Conservation (phyloP, 2,797 vertebrate genomes). For the Remorina albescens region DNA sequence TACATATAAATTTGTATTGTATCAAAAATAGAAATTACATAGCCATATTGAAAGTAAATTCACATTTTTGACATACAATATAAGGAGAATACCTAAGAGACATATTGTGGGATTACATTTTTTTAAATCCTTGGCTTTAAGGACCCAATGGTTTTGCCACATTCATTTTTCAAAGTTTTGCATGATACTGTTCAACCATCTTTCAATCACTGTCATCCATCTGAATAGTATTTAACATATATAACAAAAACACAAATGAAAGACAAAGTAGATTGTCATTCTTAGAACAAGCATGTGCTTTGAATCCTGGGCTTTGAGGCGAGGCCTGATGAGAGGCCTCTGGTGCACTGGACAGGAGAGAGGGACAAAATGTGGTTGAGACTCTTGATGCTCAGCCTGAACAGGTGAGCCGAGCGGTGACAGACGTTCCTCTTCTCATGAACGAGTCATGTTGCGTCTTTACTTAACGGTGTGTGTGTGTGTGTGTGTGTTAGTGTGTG, state of each 20-base stretch:
- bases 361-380: conserved; percentile 23
- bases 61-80: conserved; percentile 84
- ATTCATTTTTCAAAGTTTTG: conserved; percentile 58
- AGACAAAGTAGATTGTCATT: conserved; percentile 75
- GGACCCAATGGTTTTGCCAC: conserved; percentile 72
- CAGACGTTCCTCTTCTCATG: conserved; percentile 41
- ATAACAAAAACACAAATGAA: conserved; percentile 57
- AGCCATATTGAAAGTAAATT: conserved; percentile 85
- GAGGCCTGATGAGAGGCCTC: conserved; percentile 41
- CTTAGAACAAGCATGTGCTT: conserved; percentile 75
- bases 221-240: conserved; percentile 51
- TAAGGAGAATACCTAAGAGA: conserved; percentile 73
- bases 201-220: conserved; percentile 46
- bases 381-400: conserved; percentile 20
- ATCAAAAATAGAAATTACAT: conserved; percentile 87
- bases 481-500: background rate
- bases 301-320: conserved; percentile 65
- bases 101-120: conserved; percentile 69
- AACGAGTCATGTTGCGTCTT: conserved; percentile 48
- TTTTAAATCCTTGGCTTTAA: conserved; percentile 75
- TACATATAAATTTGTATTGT: conserved; percentile 85
- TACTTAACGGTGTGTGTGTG: conserved; percentile 43
- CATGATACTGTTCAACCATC: conserved; percentile 49
- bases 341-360: conserved; percentile 27
- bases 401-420: conserved; percentile 36